Percentiles rank a stretch among this genome's conserved stretches.
Evolutionary conservation across 1,140 invertebrate species (phyloP).

Genomic region (Acyrthosiphon pisum): DNA sequence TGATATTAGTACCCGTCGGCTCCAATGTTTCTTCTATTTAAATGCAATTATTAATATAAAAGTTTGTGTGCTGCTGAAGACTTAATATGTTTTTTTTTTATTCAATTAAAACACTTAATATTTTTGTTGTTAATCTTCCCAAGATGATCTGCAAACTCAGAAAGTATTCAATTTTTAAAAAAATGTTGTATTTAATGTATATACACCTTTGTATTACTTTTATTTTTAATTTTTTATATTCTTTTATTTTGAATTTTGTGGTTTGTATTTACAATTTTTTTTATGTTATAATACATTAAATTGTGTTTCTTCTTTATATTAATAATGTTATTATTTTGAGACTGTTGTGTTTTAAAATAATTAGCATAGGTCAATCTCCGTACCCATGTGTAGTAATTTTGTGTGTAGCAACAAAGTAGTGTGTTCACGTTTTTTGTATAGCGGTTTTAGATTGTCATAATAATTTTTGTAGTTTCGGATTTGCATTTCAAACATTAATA

Average conservation of each 20-base stretch:
- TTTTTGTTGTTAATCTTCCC: neutral
- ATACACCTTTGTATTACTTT: conserved; percentile 36
- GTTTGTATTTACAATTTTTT: conserved; percentile 19
- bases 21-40: neutral
- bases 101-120: neutral
- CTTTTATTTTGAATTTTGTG: neutral
- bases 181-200: conserved; percentile 49
- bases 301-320: neutral
- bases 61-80: conserved; percentile 23
- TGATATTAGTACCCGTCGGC: neutral
- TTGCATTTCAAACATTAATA: conserved; percentile 36
- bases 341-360: conserved; percentile 19
- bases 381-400: neutral
- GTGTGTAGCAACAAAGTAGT: neutral
- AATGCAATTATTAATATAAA: neutral
- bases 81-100: conserved; percentile 35
- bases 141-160: neutral
- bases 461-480: conserved; percentile 28
- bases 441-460: neutral
- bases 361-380: neutral
- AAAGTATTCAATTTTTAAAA: conserved; percentile 3
- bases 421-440: neutral
- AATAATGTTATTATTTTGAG: conserved; percentile 8
- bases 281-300: neutral
- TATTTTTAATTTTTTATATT: conserved; percentile 18